phyloP scores from a whole-genome alignment of 2,113 vertebrate species.

The Agapornis roseicollis region DNA sequence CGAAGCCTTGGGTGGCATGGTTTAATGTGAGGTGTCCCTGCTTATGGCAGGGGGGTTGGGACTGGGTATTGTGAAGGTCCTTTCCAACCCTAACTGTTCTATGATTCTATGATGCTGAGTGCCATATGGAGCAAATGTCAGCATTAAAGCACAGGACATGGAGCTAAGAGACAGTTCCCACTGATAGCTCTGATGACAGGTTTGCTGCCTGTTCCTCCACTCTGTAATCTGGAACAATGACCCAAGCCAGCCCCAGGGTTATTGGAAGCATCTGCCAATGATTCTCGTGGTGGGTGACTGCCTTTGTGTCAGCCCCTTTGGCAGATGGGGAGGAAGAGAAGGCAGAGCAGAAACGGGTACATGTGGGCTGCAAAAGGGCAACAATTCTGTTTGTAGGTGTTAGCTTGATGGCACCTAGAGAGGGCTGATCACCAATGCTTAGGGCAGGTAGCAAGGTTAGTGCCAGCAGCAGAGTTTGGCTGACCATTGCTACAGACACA shows the following conservation, averaged over 20 bases:
- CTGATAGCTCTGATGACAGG: not conserved
- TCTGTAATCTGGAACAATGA: not conserved
- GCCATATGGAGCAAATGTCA: not conserved
- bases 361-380: not conserved
- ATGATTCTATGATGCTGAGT: not conserved
- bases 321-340: not conserved
- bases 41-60: too few species aligned
- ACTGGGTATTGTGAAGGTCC: too few species aligned
- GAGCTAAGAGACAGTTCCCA: not conserved
- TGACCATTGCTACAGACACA: fast-evolving
- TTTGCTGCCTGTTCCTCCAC: fast-evolving
- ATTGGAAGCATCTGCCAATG: not conserved
- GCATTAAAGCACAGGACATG: not conserved
- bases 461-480: not conserved
- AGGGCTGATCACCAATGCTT: not conserved
- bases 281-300: not conserved
- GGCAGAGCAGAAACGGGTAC: not conserved
- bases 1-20: too few species aligned
- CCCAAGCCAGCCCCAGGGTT: not conserved
- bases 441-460: not conserved
- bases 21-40: too few species aligned
- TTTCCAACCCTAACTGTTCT: too few species aligned
- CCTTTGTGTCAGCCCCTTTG: fast-evolving
- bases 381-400: not conserved
- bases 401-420: not conserved